Base-by-base conservation (phyloP, 2,888 invertebrate genomes). In the Cephus spinipes region DNA sequence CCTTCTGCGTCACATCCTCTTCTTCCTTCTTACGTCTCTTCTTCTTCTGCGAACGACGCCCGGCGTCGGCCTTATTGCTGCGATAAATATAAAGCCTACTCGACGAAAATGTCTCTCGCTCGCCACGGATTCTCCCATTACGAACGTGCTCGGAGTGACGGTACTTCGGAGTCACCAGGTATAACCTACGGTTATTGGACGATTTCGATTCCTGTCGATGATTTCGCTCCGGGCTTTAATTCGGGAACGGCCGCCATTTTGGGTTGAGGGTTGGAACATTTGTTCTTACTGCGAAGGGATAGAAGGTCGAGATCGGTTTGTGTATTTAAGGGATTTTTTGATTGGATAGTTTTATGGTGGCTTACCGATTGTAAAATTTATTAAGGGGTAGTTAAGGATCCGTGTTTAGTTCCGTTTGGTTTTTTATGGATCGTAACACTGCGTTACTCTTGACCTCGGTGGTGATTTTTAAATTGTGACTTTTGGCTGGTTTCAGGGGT, bases 81-180 rank as follows among this genome's bases (percentile, higher is more conserved):
- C 87, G 86, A 87, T 88, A 88, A 88, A 88, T 87, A 88, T 88
- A 87, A 87, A 87, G 85, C 88, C 87, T 85, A 86, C 84, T 83
- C 83, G 80, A 79, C 79, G 80, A 81, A 80, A 83, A 79, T 79
- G 81, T 77, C 76, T 76, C 71, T 69, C 55, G 55, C 55, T 55
- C 55, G 9, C 33, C 71, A 33, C 71, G 71, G 71, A 31, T 71
- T 71, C 71, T 71, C 30, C 71, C 71, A 32, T 32, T 71, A 71
- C 23, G 33, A 9, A 71, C 71, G 30, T 71, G 33, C 15, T 31
- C 71, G 71, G 12, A 71, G 33, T 30, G 2, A 32, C 31, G 31
- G 71, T 55, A 55, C 55, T 35, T 40, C 74, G 30, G 77, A 77
- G 55, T 33, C 35, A 73, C 73, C 69, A 40, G 36, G 79, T 77